These are phyloP conservation scores for Perognathus longimembris DNA, from an alignment of 2,113 vertebrate species.

Conservation along the genomic window DNA sequence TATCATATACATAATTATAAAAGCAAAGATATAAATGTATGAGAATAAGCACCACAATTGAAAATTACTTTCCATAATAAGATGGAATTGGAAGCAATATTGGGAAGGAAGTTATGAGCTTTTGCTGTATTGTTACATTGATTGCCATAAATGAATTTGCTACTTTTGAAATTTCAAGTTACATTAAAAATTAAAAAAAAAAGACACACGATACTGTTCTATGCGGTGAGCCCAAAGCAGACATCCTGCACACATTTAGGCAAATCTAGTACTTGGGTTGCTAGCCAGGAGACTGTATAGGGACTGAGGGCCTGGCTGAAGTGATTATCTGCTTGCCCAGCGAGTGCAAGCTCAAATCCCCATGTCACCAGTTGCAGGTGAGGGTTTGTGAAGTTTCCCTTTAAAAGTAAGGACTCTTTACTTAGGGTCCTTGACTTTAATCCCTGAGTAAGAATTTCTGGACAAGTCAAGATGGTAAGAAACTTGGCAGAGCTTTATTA, in stretches of 20 bases:
- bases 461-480: too few relatives aligned
- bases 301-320: too few relatives aligned
- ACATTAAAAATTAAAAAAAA: constrained; percentile 12
- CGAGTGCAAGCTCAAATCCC: too few relatives aligned
- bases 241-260: neutral
- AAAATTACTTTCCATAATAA: neutral
- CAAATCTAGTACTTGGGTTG: neutral
- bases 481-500: too few relatives aligned
- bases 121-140: neutral
- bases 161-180: constrained; percentile 44
- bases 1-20: neutral
- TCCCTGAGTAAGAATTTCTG: too few relatives aligned
- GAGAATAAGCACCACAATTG: neutral
- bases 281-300: too few relatives aligned
- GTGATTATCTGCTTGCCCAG: too few relatives aligned
- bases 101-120: neutral
- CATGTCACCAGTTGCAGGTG: too few relatives aligned
- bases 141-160: neutral
- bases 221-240: neutral
- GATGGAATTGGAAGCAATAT: neutral
- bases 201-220: neutral
- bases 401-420: too few relatives aligned
- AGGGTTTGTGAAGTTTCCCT: too few relatives aligned
- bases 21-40: neutral
- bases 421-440: too few relatives aligned